Evolutionary conservation across 1,140 invertebrate species (phyloP), one percentile per base, ranked within the genome.

Genomic region (Theocolax elegans): DNA sequence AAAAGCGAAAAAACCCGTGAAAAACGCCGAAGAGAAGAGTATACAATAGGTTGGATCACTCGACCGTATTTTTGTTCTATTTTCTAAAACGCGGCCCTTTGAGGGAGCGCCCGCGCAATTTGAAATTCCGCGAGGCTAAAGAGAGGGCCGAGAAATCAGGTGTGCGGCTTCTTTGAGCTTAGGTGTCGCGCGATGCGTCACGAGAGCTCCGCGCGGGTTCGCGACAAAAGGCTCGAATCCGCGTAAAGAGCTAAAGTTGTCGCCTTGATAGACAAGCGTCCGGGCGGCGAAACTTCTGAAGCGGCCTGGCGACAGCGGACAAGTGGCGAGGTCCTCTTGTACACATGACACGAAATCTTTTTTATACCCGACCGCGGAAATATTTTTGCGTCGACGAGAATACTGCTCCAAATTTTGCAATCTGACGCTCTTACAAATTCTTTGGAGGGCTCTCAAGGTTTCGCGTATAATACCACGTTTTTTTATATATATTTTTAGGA

Each of bases 191-290:
- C 17, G 66, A 59, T 48, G 65, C 73, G 76, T 79, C 78, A 77
- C 73, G 75, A 67, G 35, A 58, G 35, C 23, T n/a, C n/a, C n/a
- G n/a, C n/a, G n/a, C n/a, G n/a, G 48, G 51, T 58, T 58, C 62
- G 64, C 74, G 73, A 84, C 82, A 83, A 84, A 82, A 80, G 80
- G 68, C 60, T 76, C 80, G 77, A 80, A 83, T 83, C 77, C 80
- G 78, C 81, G 79, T 81, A 83, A 83, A 80, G 77, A 83, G 80
- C 74, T 77, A 78, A 74, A 4, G 72, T 79, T 67, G 76, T 77
- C 46, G 53, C 67, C 54, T 67, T 70, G 77, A 81, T 82, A 81
- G 81, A 80, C 76, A 78, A 67, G 74, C 75, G 73, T 15, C 35
- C 63, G 23, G 17, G 68, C 81, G 81, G 82, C 74, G 60, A 79